Conservation (phyloP, 2,797 vertebrate species). For the Mormyrus hasselquistii region DNA sequence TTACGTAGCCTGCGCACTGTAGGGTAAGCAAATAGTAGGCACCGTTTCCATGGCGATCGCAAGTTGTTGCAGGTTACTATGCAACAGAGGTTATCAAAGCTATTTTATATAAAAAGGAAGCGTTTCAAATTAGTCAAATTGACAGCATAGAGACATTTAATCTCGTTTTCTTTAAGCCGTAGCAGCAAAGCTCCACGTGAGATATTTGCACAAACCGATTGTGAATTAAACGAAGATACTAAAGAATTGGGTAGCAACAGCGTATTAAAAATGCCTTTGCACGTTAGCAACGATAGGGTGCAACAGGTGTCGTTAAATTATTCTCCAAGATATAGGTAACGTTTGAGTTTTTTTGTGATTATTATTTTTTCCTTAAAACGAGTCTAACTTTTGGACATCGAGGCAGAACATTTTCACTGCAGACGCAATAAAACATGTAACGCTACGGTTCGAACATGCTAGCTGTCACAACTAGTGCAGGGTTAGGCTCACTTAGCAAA, state of each 20-base stretch:
- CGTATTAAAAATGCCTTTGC: background rate
- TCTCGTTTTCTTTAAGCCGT: background rate
- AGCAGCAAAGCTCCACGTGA: background rate
- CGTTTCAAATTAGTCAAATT: background rate
- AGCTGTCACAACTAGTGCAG: background rate
- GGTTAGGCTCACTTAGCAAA: background rate
- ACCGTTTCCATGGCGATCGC: slow-evolving; percentile 10
- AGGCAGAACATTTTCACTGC: background rate
- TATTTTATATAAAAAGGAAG: slow-evolving; percentile 1
- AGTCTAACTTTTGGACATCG: background rate
- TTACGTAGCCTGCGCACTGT: background rate
- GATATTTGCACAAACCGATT: background rate
- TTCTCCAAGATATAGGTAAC: background rate
- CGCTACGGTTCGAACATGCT: background rate
- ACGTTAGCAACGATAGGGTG: background rate
- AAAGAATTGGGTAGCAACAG: background rate
- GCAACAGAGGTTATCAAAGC: background rate
- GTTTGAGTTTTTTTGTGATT: background rate
- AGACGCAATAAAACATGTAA: background rate
- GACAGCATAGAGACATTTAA: background rate
- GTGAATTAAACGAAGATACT: background rate
- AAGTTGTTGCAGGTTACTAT: background rate
- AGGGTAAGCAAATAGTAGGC: background rate
- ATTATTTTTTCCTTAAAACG: background rate
- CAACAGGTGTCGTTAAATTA: background rate